Evolutionary conservation across 2,113 vertebrate genomes (phyloP).

Genomic region (Paramisgurnus dabryanus): DNA sequence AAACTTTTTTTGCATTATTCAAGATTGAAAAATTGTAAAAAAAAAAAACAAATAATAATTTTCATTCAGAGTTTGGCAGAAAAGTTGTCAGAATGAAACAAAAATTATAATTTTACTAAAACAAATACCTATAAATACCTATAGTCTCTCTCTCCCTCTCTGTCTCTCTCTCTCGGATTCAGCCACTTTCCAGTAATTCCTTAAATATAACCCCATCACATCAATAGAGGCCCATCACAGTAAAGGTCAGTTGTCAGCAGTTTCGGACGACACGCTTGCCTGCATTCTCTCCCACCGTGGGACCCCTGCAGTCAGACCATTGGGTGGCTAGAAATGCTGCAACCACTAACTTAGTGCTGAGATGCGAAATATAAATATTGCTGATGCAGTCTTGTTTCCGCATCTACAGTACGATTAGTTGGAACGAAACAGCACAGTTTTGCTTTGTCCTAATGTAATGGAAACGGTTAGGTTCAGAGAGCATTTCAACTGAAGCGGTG

Average conservation of each 20-base stretch:
- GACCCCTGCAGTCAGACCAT: background rate
- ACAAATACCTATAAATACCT: too few relatives aligned
- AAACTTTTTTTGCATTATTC: too few relatives aligned
- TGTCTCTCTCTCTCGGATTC: too few relatives aligned
- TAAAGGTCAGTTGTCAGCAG: slow-evolving; percentile 43
- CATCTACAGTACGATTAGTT: background rate
- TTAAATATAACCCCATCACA: slow-evolving; percentile 21
- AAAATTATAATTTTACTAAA: too few relatives aligned
- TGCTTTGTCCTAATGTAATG: background rate
- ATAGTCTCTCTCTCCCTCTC: too few relatives aligned
- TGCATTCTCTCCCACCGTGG: background rate
- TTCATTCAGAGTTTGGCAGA: too few relatives aligned
- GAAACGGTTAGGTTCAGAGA: background rate
- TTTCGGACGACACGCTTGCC: background rate
- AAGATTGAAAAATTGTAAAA: too few relatives aligned
- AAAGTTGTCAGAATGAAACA: too few relatives aligned
- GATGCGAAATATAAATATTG: background rate
- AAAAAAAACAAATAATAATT: too few relatives aligned
- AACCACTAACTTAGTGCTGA: background rate
- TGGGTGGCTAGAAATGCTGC: background rate
- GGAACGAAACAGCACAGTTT: background rate
- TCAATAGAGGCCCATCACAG: slow-evolving; percentile 6
- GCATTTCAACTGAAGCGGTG: too few relatives aligned
- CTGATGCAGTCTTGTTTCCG: background rate
- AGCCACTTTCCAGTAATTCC: background rate